A percentile compares a stretch with the other conserved stretches of the same genome.
Evolutionary conservation across 2,113 vertebrate genomes (phyloP).

Genomic region (Phylloscopus trochilus): DNA sequence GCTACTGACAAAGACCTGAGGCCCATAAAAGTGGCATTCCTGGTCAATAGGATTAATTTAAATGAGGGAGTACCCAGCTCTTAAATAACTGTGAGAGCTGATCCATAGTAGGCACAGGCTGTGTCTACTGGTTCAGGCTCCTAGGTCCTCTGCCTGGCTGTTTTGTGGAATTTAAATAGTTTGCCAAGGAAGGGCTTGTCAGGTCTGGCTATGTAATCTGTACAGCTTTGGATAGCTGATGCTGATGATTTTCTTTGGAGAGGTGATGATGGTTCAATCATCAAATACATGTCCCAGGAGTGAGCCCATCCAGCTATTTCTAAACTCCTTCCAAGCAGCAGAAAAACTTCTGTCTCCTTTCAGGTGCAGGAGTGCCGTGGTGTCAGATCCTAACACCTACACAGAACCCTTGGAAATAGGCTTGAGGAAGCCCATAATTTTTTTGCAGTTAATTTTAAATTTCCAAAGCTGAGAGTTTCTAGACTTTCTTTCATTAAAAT

Average conservation of each 20-base stretch:
- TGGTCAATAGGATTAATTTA: background rate
- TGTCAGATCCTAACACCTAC: background rate
- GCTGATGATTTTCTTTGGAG: background rate
- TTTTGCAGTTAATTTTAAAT: background rate
- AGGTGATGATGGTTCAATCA: accelerated
- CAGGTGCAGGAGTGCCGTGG: background rate
- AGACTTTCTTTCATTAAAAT: background rate
- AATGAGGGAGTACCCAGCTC: background rate
- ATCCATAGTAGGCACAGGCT: background rate
- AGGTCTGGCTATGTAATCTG: background rate
- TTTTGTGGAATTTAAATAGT: background rate
- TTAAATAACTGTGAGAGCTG: background rate
- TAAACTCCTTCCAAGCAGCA: background rate
- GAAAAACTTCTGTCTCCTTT: background rate
- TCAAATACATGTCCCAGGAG: background rate
- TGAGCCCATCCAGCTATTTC: background rate
- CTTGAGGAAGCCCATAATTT: background rate
- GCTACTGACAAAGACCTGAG: background rate
- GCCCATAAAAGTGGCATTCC: background rate
- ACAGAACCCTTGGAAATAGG: background rate
- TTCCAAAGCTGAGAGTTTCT: background rate
- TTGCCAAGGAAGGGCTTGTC: background rate
- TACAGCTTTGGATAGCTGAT: background rate
- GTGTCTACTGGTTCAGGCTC: background rate
- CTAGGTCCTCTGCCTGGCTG: background rate